Evolutionary conservation across 2,888 invertebrate species (phyloP), one percentile per base, ranked within the genome.

Genomic region (Torymus aiolomorphi): DNA sequence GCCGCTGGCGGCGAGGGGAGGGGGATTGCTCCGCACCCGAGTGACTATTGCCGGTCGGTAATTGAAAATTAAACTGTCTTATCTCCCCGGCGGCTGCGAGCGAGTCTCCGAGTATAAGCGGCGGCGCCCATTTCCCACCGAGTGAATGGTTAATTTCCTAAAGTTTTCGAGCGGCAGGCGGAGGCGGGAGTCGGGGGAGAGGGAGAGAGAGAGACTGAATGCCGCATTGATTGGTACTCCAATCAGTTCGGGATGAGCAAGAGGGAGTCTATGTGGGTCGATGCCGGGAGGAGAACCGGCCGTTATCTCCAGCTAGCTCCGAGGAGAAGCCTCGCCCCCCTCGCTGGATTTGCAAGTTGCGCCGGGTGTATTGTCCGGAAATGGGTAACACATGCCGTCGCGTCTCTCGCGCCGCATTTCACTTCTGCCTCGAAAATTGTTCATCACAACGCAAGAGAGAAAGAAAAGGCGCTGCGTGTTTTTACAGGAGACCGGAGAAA

Each of bases 121-220:
- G 87, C 88, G 88, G 42, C 42, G 42, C 42, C 88, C 88, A 88
- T 89, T 89, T 89, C 87, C 62, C 88, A 87, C 85, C 80, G 85
- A 88, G 86, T 88, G 89, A 89, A 89, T 89, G 88, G 89, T 89
- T 89, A 89, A 89, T 89, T 89, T 89, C 89, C 89, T 88, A 89
- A 89, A 89, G 89, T 89, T 89, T 89, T 88, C 42, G 42, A 42
- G 42, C 42, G 42, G 42, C 42, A 42, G 42, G 42, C 8, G 42
- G 42, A 86, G 87, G 87, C 84, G 31, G 24, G 56, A n/a, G n/a
- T n/a, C n/a, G 63, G 10, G 66, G 2, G 66, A 65, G 51, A 8
- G 73, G 31, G 31, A 31, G 31, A 42, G 42, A 42, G 42, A 42
- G 42, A 20, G 51, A 14, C 59, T 89, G 89, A 89, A 89, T 89